phyloP scores from a whole-genome alignment of 2,113 vertebrate genomes.

The Pelobates fuscus region DNA sequence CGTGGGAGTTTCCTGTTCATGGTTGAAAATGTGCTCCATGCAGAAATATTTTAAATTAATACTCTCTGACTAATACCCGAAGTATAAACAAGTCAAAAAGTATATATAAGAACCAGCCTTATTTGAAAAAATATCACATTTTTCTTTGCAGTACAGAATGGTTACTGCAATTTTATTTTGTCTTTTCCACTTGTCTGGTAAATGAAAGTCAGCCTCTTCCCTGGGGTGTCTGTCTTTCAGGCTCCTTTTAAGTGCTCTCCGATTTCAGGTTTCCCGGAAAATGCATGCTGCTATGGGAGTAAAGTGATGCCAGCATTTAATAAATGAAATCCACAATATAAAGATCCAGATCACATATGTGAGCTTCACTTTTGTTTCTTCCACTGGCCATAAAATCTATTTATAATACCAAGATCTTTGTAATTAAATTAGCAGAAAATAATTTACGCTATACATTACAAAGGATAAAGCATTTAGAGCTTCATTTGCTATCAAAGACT shows the following conservation, averaged over 20 bases:
- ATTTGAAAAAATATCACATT: neutral
- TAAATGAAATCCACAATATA: neutral
- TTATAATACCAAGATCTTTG: neutral
- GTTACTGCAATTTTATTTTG: neutral
- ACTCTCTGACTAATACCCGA: too few relatives aligned
- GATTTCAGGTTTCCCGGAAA: slow-evolving; percentile 28
- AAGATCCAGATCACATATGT: neutral
- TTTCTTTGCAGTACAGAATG: neutral
- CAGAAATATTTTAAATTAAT: too few relatives aligned
- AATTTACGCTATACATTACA: too few relatives aligned
- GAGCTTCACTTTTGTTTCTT: neutral
- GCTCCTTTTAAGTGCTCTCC: slow-evolving; percentile 18
- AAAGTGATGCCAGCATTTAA: slow-evolving; percentile 19
- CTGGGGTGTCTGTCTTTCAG: slow-evolving; percentile 23
- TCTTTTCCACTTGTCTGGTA: slow-evolving; percentile 30
- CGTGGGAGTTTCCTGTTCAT: too few relatives aligned
- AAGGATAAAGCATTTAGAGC: too few relatives aligned
- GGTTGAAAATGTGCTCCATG: too few relatives aligned
- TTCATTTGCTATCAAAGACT: too few relatives aligned
- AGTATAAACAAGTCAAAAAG: too few relatives aligned
- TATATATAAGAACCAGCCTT: too few relatives aligned
- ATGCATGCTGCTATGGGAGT: slow-evolving; percentile 5
- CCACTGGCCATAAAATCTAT: neutral
- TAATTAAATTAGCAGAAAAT: too few relatives aligned
- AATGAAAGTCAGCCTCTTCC: slow-evolving; percentile 29